Base-by-base conservation (phyloP, 2,113 vertebrate genomes). In the Oryzias melastigma region DNA sequence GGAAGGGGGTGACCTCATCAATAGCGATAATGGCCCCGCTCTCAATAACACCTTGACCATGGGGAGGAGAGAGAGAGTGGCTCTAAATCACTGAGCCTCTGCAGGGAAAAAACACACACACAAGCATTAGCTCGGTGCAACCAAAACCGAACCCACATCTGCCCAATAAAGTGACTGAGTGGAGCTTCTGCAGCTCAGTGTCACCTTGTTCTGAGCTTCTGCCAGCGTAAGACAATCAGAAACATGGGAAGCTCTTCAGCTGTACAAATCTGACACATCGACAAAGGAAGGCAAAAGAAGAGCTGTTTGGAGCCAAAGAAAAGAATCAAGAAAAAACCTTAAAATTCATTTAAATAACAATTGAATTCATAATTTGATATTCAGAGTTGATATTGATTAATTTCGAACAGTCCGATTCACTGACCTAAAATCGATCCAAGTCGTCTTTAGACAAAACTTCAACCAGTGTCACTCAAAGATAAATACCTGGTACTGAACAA, bases 41-140 rank as follows among this genome's bases (percentile, higher is more conserved):
- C 82, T 86, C 81, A 91, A 88, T 87, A 89, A 89, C 84, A 89
- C 85, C 83, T 84, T 88, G 83, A 85, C 75, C 83, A 85, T 49
- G 65, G 67, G 73, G 74, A 79, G 76, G 79, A 62, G 64, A 78
- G 64, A 78, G 56, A 76, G 57, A 62, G 61, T 45, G 42, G 61
- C 58, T 46, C 59, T 19, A 19, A 85, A 69, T 80, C 84, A 78
- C 52, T 51, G 44, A 79, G 43, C 72, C 29, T 24, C 12, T n/a
- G 24, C 52, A 13, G 10, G 10, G 12, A 42, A 57, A 29, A 54
- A 56, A 20, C 20, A 24, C 19, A 41, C 22, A 27, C n/a, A 56
- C 56, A 49, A 42, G 44, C 56, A 46, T 16, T 45, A 42, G 44
- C 52, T 52, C 14, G 3, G 22, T 1, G 8, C 52, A 54, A 61